Percentiles rank a stretch among this genome's conserved stretches.
Evolutionary conservation across 1,140 invertebrate species (phyloP).

Genomic region (Pseudachorutes palmiensis): DNA sequence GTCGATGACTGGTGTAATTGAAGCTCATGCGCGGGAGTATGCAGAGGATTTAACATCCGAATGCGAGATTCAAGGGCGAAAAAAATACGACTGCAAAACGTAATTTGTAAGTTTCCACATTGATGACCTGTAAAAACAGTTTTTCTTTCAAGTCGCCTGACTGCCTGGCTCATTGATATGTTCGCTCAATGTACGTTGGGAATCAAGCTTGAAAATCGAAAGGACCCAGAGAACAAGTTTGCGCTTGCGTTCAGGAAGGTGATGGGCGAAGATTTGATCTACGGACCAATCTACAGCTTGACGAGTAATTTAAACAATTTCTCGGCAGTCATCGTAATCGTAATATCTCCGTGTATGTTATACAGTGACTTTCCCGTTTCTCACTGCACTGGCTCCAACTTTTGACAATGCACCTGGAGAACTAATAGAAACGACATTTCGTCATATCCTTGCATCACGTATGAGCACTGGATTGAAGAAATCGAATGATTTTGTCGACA

Average conservation of each 20-base stretch:
- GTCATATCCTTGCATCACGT: slow-evolving; percentile 17
- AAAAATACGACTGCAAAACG: slow-evolving; percentile 28
- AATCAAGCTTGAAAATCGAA: slow-evolving; percentile 22
- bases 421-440: slow-evolving; percentile 23
- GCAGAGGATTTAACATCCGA: slow-evolving; percentile 16
- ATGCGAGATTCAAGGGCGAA: slow-evolving; percentile 8
- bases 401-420: slow-evolving; percentile 20
- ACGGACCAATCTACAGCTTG: slow-evolving; percentile 19
- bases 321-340: no score
- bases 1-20: slow-evolving; percentile 16
- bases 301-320: slow-evolving; percentile 18
- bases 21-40: slow-evolving; percentile 11
- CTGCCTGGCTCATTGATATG: slow-evolving; percentile 30
- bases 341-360: no score
- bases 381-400: slow-evolving; percentile 19
- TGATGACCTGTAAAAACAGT: background rate
- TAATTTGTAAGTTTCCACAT: slow-evolving; percentile 14
- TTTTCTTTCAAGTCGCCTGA: slow-evolving; percentile 19
- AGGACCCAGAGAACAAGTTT: slow-evolving; percentile 29
- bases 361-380: slow-evolving; percentile 31
- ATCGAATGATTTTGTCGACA: slow-evolving; percentile 18
- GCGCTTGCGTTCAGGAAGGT: slow-evolving; percentile 24
- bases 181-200: slow-evolving; percentile 26
- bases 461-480: background rate
- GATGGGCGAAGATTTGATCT: slow-evolving; percentile 22